These are phyloP conservation scores for Uloborus diversus DNA, from an alignment of 1,140 invertebrate genomes.

Conservation along the genomic window DNA sequence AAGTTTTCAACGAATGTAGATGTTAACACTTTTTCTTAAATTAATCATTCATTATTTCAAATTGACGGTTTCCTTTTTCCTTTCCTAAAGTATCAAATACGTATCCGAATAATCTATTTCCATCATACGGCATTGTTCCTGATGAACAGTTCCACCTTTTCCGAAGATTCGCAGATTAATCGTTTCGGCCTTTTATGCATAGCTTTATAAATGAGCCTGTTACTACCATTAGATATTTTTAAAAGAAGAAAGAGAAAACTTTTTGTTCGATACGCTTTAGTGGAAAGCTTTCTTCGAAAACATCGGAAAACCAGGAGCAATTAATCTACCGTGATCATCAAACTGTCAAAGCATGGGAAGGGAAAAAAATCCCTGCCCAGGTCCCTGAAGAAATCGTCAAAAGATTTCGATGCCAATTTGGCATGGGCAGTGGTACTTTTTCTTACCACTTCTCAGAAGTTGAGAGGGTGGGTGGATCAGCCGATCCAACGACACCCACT, in stretches of 20 bases:
- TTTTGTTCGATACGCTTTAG: neutral
- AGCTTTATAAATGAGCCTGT: conserved; percentile 11
- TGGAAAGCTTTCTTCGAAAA: neutral
- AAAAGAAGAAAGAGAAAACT: neutral
- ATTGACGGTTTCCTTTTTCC: neutral
- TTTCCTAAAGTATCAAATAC: neutral
- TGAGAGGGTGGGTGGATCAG: neutral
- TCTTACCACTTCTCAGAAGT: neutral
- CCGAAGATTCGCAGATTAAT: neutral
- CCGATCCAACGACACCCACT: neutral
- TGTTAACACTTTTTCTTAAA: no score
- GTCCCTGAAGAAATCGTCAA: neutral
- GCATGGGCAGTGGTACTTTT: neutral
- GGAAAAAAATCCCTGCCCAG: neutral
- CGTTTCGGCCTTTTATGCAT: neutral
- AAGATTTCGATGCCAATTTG: conserved; percentile 1
- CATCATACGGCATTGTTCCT: neutral
- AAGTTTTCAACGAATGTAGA: no score
- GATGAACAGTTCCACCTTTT: neutral
- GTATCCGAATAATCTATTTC: neutral
- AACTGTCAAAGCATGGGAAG: conserved; percentile 2
- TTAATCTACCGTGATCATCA: conserved; percentile 19
- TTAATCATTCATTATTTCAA: neutral
- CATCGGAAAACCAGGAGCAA: conserved; percentile 9
- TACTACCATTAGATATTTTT: conserved; percentile 10